phyloP scores from a whole-genome alignment of 2,797 vertebrate species.

The Dipus sagitta region DNA sequence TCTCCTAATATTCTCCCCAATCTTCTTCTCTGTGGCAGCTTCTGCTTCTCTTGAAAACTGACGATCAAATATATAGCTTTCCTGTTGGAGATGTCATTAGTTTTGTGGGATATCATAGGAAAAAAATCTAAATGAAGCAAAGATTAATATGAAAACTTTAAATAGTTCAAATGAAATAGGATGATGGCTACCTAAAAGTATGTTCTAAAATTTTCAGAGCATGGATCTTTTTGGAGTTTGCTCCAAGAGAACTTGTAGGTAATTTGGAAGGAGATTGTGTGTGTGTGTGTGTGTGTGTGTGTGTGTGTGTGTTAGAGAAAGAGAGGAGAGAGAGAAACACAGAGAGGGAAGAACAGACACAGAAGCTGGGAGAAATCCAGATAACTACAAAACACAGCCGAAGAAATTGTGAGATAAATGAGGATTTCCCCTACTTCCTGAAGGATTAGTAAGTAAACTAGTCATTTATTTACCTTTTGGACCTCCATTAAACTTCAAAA shows the following conservation, averaged over 20 bases:
- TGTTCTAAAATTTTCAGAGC: background rate
- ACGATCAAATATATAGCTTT: background rate
- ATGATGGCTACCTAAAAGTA: background rate
- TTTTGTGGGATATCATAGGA: background rate
- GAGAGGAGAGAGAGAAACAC: too few species aligned
- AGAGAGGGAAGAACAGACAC: too few species aligned
- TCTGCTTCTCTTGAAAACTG: background rate
- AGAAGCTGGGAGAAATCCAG: background rate
- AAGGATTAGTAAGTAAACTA: background rate
- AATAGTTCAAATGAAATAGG: background rate
- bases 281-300: too few species aligned
- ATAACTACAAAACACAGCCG: background rate
- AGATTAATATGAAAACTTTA: background rate
- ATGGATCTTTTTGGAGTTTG: background rate
- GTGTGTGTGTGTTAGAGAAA: too few species aligned
- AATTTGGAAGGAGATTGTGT: background rate
- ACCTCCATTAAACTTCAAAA: background rate
- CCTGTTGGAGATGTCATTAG: background rate
- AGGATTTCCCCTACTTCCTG: background rate
- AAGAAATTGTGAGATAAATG: background rate
- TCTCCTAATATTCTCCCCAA: background rate
- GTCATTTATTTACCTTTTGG: background rate
- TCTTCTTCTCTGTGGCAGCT: background rate
- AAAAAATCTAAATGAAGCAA: background rate
- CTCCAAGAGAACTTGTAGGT: background rate